Evolutionary conservation across 2,888 invertebrate genomes (phyloP).

Genomic region (Pristionchus japonicus): DNA sequence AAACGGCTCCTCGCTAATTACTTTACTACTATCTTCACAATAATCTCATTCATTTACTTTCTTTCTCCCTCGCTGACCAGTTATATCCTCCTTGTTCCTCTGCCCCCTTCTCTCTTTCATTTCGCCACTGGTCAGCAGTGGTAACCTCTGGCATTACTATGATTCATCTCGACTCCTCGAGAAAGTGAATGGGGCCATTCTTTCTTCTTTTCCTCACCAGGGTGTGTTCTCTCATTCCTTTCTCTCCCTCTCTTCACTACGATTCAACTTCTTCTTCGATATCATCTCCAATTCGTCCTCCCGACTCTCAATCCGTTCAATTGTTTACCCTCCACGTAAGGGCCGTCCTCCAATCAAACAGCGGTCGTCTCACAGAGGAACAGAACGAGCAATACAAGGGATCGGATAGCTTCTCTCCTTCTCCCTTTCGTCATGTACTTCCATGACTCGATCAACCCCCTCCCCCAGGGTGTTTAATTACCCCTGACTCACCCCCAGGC

Average conservation of each 20-base stretch:
- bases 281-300: slow-evolving; percentile 29
- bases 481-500: neutral
- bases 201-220: neutral
- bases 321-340: slow-evolving; percentile 42
- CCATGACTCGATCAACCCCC: neutral
- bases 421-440: neutral
- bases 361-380: slow-evolving; percentile 10
- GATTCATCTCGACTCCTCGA: neutral
- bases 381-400: neutral
- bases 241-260: slow-evolving; percentile 22
- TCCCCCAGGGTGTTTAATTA: neutral
- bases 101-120: neutral
- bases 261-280: slow-evolving; percentile 39
- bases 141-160: neutral
- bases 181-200: slow-evolving; percentile 37
- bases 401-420: neutral
- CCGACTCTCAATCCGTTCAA: slow-evolving; percentile 37
- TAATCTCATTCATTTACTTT: slow-evolving; percentile 26
- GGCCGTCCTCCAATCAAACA: slow-evolving; percentile 30
- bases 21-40: slow-evolving; percentile 2
- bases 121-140: slow-evolving; percentile 10
- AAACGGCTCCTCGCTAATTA: neutral
- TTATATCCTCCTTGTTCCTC: neutral
- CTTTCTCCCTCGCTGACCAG: slow-evolving; percentile 1
- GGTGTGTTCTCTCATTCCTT: slow-evolving; percentile 8